Conservation (phyloP, 1,140 invertebrate genomes). For the Subanguina moxae region DNA sequence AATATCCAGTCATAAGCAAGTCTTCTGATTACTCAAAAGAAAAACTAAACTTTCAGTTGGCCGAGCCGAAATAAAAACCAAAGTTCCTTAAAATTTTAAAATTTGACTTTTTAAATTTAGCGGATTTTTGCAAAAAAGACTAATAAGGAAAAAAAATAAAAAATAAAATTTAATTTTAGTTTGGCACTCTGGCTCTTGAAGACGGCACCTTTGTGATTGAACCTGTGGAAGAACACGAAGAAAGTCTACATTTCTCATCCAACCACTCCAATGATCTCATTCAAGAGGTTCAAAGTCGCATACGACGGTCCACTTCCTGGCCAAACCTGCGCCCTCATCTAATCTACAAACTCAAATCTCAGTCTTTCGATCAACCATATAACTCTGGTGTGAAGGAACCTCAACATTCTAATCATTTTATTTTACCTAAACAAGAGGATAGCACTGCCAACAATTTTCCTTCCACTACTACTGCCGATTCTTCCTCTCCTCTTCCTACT, state of each 20-base stretch:
- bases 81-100: background rate
- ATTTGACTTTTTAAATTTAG: background rate
- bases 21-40: no score
- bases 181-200: background rate
- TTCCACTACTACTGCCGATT: background rate
- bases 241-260: background rate
- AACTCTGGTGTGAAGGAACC: background rate
- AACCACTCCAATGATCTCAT: background rate
- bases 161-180: background rate
- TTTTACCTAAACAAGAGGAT: no score
- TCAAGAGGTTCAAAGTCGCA: background rate
- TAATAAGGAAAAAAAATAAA: background rate
- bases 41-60: no score
- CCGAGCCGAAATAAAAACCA: no score
- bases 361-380: background rate
- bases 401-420: conserved; percentile 1
- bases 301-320: background rate
- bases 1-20: no score
- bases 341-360: conserved; percentile 5
- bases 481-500: background rate
- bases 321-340: background rate
- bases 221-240: background rate
- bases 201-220: conserved; percentile 6
- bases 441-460: background rate
- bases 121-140: background rate